Base-by-base conservation (phyloP, 2,797 vertebrate species). In the Rhynchotus rufescens region DNA sequence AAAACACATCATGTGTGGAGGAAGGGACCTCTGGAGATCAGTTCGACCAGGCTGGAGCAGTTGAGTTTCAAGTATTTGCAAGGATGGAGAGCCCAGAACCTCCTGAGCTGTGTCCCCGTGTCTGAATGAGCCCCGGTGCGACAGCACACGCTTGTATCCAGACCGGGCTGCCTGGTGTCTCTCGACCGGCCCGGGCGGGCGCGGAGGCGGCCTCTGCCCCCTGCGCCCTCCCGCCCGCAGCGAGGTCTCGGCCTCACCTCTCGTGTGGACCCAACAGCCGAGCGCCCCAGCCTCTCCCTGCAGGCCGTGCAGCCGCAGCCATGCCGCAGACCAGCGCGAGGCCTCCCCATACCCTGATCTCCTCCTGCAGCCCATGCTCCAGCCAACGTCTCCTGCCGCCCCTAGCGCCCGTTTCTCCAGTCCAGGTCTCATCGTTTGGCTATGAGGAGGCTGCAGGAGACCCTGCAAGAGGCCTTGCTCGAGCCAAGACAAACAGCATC, bases 371-470 rank as follows among this genome's bases (percentile, higher is more conserved):
- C 30, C n/a, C 17, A 1, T 1, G 6, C 26, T 49, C 38, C 81
- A 73, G 23, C 25, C 4, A 4, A 13, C 56, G 36, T 30, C 17
- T 19, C 67, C 32, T 40, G 1, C 15, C 20, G 20, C 34, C 11
- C 0, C 16, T 32, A 15, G 1, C 8, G 49, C 22, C 9, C 34
- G 7, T 26, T 44, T 34, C 72, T 84, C 45, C 17, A 9, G 4
- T 1, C 74, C 4, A 2, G 7, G n/a, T 14, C 74, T 65, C 49
- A 23, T 45, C 65, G 28, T 13, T n/a, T 21, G 47, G 40, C 66
- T 65, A 38, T 13, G 42, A 45, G 57, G 38, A 19, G 28, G 68
- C 36, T 72, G 28, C 0, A 0, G 16, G 8, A 60, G 15, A 60
- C 5, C 7, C 54, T 2, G 4, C 6, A 47, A 47, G 44, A 38